Conservation (phyloP, 2,888 invertebrate genomes). For the Hydrotaea diabolus region DNA sequence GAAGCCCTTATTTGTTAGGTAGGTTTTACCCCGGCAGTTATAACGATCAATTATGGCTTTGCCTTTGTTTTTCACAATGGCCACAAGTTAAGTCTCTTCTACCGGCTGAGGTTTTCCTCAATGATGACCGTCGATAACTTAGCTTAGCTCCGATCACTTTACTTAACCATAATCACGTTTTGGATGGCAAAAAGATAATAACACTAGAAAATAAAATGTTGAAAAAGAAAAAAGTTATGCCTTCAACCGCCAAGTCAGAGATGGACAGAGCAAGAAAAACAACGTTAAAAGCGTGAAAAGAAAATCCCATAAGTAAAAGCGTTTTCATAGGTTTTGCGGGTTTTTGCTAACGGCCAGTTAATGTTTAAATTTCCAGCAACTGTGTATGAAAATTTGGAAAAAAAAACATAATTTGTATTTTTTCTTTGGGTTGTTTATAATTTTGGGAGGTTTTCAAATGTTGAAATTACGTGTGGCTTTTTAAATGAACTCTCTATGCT, state of each 20-base stretch:
- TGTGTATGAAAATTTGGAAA: too few species aligned
- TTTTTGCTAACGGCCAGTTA: neutral
- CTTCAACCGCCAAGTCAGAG: neutral
- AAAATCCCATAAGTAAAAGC: slow-evolving; percentile 25
- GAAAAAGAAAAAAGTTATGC: slow-evolving; percentile 1
- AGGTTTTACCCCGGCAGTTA: neutral
- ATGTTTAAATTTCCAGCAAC: neutral
- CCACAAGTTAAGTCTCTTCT: neutral
- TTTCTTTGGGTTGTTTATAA: neutral
- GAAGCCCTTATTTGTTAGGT: neutral
- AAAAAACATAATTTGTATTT: neutral
- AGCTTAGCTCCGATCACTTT: neutral
- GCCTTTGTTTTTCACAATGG: neutral
- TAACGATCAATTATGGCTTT: slow-evolving; percentile 11
- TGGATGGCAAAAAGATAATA: neutral
- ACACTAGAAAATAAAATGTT: neutral
- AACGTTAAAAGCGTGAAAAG: neutral
- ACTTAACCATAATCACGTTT: slow-evolving; percentile 15
- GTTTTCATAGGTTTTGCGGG: neutral
- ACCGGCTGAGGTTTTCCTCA: slow-evolving; percentile 1
- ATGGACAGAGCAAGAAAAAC: slow-evolving; percentile 2
- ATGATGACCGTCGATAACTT: slow-evolving; percentile 8
- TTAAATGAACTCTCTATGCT: neutral
- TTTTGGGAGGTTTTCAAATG: neutral
- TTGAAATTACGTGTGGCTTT: neutral